phyloP scores from a whole-genome alignment of 2,113 vertebrate genomes.

The Elaphurus davidianus region DNA sequence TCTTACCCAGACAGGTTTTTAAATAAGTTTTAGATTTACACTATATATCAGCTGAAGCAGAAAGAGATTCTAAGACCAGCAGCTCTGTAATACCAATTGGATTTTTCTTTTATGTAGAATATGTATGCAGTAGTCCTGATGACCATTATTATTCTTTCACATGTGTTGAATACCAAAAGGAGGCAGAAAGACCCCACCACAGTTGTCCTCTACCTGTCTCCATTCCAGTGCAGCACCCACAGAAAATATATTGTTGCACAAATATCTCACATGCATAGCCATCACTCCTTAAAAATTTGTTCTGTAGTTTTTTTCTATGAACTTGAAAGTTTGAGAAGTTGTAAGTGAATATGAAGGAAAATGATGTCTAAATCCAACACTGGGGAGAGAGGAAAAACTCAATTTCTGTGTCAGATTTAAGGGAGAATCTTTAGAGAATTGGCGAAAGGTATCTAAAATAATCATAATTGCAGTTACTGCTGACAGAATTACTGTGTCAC shows the following conservation, averaged over 20 bases:
- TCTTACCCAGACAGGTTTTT: conserved; percentile 87
- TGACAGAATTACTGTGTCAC: neutral
- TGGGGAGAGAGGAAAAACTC: neutral
- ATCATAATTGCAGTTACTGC: neutral
- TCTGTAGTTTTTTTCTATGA: neutral
- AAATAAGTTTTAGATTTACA: conserved; percentile 91
- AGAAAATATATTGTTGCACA: neutral
- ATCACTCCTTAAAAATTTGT: neutral
- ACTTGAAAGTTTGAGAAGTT: neutral
- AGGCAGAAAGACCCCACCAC: neutral
- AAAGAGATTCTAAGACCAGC: conserved; percentile 77
- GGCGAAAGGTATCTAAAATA: neutral
- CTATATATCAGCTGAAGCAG: conserved; percentile 88
- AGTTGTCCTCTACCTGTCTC: neutral
- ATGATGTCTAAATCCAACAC: neutral
- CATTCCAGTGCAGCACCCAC: neutral
- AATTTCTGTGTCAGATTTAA: neutral
- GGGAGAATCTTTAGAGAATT: neutral
- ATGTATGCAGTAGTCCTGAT: conserved; percentile 62
- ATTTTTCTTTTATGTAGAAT: conserved; percentile 67
- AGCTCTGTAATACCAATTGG: conserved; percentile 76
- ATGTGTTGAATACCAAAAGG: conserved; percentile 33
- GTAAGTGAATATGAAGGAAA: neutral
- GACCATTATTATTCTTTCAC: conserved; percentile 56
- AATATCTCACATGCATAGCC: neutral